These are phyloP conservation scores for Drosophila anomalipes DNA, from an alignment of 2,888 invertebrate genomes.

Conservation along the genomic window DNA sequence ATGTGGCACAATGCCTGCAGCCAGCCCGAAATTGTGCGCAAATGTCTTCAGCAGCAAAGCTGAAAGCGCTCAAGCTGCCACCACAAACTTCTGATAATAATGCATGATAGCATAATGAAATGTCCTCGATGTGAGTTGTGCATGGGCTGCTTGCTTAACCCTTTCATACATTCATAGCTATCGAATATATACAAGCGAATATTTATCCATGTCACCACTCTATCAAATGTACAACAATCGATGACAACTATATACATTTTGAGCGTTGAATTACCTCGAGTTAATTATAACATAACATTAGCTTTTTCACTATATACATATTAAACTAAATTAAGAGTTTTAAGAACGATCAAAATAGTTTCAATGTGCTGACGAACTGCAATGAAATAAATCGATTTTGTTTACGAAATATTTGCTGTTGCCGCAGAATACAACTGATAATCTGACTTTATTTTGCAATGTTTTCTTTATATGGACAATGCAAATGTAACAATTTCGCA, in stretches of 20 bases:
- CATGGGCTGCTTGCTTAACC: not conserved
- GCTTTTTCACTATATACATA: not conserved
- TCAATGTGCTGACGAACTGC: not conserved
- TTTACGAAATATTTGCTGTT: not conserved
- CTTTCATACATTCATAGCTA: not conserved
- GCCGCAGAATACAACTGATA: not conserved
- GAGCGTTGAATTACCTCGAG: not conserved
- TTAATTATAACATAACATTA: not conserved
- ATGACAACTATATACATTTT: not conserved
- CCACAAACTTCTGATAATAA: constrained; percentile 27
- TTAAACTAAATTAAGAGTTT: not conserved
- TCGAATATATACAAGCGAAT: not conserved
- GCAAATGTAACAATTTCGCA: not conserved
- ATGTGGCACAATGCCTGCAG: constrained; percentile 28
- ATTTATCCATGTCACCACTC: not conserved
- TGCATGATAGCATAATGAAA: constrained; percentile 13
- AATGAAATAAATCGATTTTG: not conserved
- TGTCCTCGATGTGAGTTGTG: not conserved
- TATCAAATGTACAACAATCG: not conserved
- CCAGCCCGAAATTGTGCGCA: constrained; percentile 18
- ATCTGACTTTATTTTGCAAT: not conserved
- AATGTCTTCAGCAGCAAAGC: constrained; percentile 22
- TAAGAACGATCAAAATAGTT: not conserved
- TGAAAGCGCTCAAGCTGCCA: constrained; percentile 1
- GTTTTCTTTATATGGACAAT: not conserved